These are phyloP conservation scores for Bombus cullumanus DNA, from an alignment of 1,140 invertebrate species.

Conservation along the genomic window DNA sequence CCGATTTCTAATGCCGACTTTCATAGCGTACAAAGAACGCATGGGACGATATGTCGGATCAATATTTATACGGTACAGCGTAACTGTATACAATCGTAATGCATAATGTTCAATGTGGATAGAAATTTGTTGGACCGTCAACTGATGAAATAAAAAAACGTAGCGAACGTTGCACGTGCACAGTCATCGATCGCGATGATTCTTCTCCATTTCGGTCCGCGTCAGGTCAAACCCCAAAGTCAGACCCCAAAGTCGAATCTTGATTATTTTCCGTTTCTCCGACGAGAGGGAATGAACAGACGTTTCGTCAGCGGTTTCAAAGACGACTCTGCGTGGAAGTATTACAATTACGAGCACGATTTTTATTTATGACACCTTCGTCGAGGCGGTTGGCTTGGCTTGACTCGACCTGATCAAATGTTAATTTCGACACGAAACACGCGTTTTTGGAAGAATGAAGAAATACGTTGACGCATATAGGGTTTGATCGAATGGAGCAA, in stretches of 20 bases:
- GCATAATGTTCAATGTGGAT: not conserved
- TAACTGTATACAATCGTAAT: not conserved
- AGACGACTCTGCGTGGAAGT: conserved; percentile 48
- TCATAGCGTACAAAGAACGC: not conserved
- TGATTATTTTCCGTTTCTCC: not conserved
- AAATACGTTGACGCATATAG: no score
- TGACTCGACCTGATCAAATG: not conserved
- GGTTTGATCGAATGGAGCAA: conserved; percentile 1
- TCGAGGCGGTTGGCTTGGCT: not conserved
- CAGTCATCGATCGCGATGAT: no score
- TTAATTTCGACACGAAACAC: not conserved
- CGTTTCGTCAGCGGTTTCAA: conserved; percentile 39
- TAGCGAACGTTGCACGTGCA: not conserved
- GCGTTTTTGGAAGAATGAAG: not conserved
- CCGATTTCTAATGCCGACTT: not conserved
- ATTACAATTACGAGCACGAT: conserved; percentile 13
- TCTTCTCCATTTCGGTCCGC: no score
- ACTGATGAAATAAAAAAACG: not conserved
- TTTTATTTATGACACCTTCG: conserved; percentile 50
- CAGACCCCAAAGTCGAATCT: not conserved
- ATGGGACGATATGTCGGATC: no score
- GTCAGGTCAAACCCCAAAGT: not conserved
- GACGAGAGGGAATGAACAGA: not conserved
- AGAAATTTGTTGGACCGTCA: not conserved
- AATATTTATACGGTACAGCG: not conserved